phyloP scores from a whole-genome alignment of 2,888 invertebrate species.

The Protodeltote pygarga region DNA sequence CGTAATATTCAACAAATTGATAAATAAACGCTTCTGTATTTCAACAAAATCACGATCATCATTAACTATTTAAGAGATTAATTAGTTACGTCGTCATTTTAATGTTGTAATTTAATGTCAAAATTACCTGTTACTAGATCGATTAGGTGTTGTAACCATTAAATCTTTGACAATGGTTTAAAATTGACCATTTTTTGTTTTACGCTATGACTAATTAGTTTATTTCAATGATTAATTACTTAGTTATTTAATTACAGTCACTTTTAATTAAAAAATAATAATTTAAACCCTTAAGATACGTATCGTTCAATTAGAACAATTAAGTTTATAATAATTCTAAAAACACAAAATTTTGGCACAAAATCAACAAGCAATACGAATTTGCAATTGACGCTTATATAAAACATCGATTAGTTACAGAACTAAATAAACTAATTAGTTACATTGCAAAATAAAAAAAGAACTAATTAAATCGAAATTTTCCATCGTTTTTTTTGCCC shows the following conservation, averaged over 20 bases:
- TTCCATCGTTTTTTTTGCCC: constrained; percentile 46
- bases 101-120: constrained; percentile 7
- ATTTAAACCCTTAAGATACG: no score
- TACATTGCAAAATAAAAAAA: constrained; percentile 37
- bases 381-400: constrained; percentile 39
- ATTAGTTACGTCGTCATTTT: not conserved
- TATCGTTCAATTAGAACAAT: not conserved
- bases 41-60: not conserved
- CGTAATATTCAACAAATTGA: no score
- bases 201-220: no score
- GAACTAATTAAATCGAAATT: constrained; percentile 43
- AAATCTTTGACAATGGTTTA: not conserved
- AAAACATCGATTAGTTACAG: constrained; percentile 42
- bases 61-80: not conserved
- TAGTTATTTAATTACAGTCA: no score
- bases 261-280: no score
- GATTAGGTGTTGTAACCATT: constrained; percentile 3
- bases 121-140: constrained; percentile 9
- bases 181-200: not conserved
- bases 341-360: constrained; percentile 19
- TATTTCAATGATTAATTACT: no score
- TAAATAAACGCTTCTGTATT: no score
- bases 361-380: constrained; percentile 19
- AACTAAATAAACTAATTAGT: constrained; percentile 38
- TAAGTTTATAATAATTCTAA: not conserved